Conservation (phyloP, 2,797 vertebrate species). For the Paedocypris micromegethes region DNA sequence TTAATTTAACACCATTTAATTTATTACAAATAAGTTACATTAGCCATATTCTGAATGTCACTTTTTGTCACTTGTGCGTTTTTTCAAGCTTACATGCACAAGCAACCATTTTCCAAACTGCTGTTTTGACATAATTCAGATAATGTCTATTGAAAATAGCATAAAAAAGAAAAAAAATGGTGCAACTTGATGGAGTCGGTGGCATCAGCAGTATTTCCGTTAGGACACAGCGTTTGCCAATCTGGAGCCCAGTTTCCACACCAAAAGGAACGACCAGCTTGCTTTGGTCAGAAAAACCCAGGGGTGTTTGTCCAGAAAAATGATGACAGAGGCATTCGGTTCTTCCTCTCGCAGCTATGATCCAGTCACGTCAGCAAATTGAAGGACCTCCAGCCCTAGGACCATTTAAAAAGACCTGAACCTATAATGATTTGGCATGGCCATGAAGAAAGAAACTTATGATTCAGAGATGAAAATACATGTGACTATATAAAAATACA, state of each 20-base stretch:
- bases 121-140: no score
- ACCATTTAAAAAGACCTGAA: constrained; percentile 40
- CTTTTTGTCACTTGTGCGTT: no score
- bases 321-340: constrained; percentile 62
- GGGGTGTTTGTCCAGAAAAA: constrained; percentile 54
- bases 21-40: no score
- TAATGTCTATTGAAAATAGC: no score
- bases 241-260: not conserved
- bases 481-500: not conserved
- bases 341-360: constrained; percentile 53
- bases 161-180: no score
- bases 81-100: no score
- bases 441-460: not conserved
- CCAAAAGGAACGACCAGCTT: constrained; percentile 23
- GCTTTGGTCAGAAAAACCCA: constrained; percentile 53
- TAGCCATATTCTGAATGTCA: no score
- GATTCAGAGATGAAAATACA: constrained; percentile 17
- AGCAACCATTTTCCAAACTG: no score
- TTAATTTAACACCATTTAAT: no score
- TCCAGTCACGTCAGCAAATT: constrained; percentile 59
- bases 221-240: not conserved
- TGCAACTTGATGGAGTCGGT: no score
- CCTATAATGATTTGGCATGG: constrained; percentile 16
- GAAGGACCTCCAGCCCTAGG: constrained; percentile 59
- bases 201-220: not conserved